Evolutionary conservation across 2,888 invertebrate genomes (phyloP), one percentile per base, ranked within the genome.

Genomic region (Mesorhabditis sp.): DNA sequence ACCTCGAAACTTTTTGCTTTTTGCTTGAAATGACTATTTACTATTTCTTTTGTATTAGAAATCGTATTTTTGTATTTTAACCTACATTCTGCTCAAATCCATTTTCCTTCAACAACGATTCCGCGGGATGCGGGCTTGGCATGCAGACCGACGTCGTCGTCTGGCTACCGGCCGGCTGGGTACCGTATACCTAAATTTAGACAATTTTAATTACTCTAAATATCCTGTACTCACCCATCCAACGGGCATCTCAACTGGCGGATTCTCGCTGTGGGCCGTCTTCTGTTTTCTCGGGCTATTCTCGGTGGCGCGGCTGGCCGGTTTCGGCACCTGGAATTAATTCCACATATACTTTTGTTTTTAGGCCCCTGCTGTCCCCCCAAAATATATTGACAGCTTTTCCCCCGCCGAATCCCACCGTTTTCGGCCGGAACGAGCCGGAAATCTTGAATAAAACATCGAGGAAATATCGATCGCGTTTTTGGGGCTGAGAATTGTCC

Each of bases 71-170:
- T 28, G 28, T 28, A 28, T 28, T 28, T 28, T 28, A 28, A 62
- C 69, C 13, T 58, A 81, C 82, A 87, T 94, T 94, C 88, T 96
- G 97, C 5, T 95, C 95, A 89, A 97, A 98, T 86, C 94, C 94
- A 87, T 96, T 95, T 87, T 96, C 95, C 77, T 94, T 91, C 63
- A 98, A 90, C 78, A 98, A 89, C 6, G 93, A 91, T 87, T 96
- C 95, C 84, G 94, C 94, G 50, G 96, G 96, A 89, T 97, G 97
- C 43, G 74, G 72, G 4, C 73, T 65, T 13, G 79, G 78, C 64
- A 77, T 75, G 15, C 76, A 76, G 41, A 74, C 74, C 67, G 74
- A 75, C 4, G 80, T 77, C 0, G 77, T 76, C 28, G 76, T 70
- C 44, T 75, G 77, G 41, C 78, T 71, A 4, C 77, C 73, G 45